Base-by-base conservation (phyloP, 2,888 invertebrate genomes). In the Blastobasis lacticolella region DNA sequence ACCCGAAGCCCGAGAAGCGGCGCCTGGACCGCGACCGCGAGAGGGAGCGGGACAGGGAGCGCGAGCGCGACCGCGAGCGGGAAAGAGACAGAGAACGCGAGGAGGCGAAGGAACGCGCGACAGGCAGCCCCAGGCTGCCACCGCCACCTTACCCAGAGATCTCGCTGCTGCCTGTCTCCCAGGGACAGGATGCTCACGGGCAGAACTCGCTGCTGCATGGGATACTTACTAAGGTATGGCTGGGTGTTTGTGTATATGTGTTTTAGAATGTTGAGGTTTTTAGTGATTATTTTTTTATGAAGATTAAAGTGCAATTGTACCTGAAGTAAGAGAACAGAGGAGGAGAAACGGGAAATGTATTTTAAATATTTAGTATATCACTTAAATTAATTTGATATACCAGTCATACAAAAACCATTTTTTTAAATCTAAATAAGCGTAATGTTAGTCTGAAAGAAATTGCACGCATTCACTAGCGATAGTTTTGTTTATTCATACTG, bases 81-180 rank as follows among this genome's bases (percentile, higher is more conserved):
- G 23, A 23, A 23, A 23, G 23, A 23, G 23, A 23, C 23, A 23
- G 23, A 3, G 23, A 23, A 3, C 23, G 23, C 23, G 4, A 57
- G 57, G 10, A 58, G 69, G 38, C 56, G 67, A 55, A 60, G 67
- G 45, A 50, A 47, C 45, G 42, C 52, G 40, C 41, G 0, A 77
- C 86, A 0, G 74, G 82, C 0, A 79, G 78, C 48, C 81, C 88
- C 6, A 67, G 86, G 37, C 78, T 90, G 50, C 90, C 92, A 6
- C 92, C 92, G 5, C 92, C 91, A 48, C 92, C 91, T 49, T 94
- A 94, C 81, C 94, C 94, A 0, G 94, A 94, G 78, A 94, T 94
- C 47, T 94, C 94, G 3, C 87, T 94, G 23, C 91, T 94, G 68
- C 94, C 94, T 0, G 94, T 94, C 51, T 83, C 74, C 5, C 81